Percentiles rank a stretch among this genome's conserved stretches.
Conservation (phyloP, 2,888 invertebrate genomes). For the Meiosimyza platycephala region DNA sequence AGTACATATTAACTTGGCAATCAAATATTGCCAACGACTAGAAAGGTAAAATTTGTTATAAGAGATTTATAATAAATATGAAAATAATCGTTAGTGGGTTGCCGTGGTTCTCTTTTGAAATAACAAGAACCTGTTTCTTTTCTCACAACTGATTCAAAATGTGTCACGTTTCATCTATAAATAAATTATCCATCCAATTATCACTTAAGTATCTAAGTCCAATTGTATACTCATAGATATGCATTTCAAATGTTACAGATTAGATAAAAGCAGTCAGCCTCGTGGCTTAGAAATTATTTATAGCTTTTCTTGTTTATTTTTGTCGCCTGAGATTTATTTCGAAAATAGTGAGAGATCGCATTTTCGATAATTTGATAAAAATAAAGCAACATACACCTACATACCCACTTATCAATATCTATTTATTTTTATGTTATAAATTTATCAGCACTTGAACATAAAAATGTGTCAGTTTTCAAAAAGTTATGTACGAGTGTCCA, state of each 20-base stretch:
- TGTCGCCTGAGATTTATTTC: neutral
- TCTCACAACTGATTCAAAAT: too few relatives aligned
- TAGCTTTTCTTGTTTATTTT: neutral
- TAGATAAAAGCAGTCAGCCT: conserved; percentile 52
- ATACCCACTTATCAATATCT: too few relatives aligned
- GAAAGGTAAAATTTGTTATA: too few relatives aligned
- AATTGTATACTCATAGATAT: conserved; percentile 47
- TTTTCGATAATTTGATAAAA: conserved; percentile 2
- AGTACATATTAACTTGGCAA: too few relatives aligned
- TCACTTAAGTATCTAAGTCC: conserved; percentile 14
- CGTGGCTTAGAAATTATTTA: conserved; percentile 5
- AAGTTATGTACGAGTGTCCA: too few relatives aligned
- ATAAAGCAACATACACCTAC: neutral
- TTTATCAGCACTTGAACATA: conserved; percentile 5
- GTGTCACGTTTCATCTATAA: too few relatives aligned
- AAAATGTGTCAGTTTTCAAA: conserved; percentile 1
- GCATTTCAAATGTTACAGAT: conserved; percentile 59
- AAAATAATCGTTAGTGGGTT: too few relatives aligned
- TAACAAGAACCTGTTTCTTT: too few relatives aligned
- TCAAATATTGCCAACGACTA: too few relatives aligned
- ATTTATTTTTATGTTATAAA: neutral
- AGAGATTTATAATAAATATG: too few relatives aligned
- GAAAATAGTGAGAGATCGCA: neutral
- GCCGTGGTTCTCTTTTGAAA: too few relatives aligned
- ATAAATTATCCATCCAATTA: neutral